Evolutionary conservation across 2,797 vertebrate species (phyloP).

Genomic region (Eremophila alpestris): DNA sequence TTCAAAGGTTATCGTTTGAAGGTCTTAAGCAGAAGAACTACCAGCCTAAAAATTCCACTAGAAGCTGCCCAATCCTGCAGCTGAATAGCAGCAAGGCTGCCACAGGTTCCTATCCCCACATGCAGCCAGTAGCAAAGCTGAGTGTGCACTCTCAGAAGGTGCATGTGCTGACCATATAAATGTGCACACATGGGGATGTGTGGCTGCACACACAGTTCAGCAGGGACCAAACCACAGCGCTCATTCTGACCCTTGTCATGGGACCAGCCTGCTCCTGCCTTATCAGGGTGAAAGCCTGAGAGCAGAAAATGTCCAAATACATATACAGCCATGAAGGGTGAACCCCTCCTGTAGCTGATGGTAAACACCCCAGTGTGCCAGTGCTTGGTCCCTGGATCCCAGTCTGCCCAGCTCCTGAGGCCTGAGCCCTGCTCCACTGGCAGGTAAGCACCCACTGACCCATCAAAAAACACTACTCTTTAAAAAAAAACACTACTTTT

Average conservation of each 20-base stretch:
- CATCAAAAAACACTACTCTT: neutral
- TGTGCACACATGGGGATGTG: neutral
- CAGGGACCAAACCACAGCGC: no score
- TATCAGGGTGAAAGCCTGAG: neutral
- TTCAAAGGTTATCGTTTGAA: neutral
- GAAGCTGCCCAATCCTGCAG: neutral
- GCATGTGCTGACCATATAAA: accelerated
- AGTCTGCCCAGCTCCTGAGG: neutral
- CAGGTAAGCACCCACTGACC: neutral
- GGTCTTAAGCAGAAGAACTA: neutral
- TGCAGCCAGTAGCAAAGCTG: neutral
- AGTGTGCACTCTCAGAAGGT: neutral
- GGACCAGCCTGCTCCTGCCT: neutral
- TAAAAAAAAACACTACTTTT: no score
- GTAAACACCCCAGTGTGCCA: neutral
- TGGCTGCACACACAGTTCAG: neutral
- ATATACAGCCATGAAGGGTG: neutral
- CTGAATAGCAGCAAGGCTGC: neutral
- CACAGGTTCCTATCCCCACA: accelerated
- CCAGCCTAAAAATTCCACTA: neutral
- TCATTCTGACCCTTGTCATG: neutral
- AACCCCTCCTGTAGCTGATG: accelerated
- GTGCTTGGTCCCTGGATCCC: neutral
- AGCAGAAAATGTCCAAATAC: neutral
- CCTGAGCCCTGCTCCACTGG: neutral